Base-by-base conservation (phyloP, 2,888 invertebrate genomes). In the Chironomus tentans region DNA sequence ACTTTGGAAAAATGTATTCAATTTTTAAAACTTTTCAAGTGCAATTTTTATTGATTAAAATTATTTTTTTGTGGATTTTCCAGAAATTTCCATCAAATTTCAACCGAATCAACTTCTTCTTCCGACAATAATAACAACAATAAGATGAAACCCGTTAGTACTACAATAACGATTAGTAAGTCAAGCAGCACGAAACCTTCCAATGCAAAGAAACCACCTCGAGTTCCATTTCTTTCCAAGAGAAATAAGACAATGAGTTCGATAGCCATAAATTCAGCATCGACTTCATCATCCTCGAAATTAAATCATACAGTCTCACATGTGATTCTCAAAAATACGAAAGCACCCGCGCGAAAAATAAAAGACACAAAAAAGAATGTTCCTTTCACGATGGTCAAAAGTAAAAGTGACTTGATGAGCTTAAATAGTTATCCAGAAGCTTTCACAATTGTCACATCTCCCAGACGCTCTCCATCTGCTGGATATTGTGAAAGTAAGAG, bases 341-440 rank as follows among this genome's bases (percentile, higher is more conserved):
- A 13, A 38, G 3, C 24, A 18, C n/a, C 28, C 1, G 6, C 69
- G 7, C n/a, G 18, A 18, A 5, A 4, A 15, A 7, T 10, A 46
- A n/a, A n/a, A n/a, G 28, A 5, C 12, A 2, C 4, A 1, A 22
- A 65, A 21, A n/a, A 68, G 13, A 12, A 18, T n/a, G 13, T 38
- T 62, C 72, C 72, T 1, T 62, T 62, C 28, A 22, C 28, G 13
- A 72, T 72, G 72, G 68, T 65, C 10, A 74, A 74, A 4, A 74
- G 74, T 12, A 68, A 68, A 22, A 74, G 74, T 68, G 68, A 74
- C 21, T n/a, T 74, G 5, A 68, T 38, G 21, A 22, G 48, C 7
- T 24, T 74, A 3, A 74, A 74, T 47, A 74, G 56, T 2, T 74
- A 74, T 48, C 74, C 74, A 2, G 74, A 74, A n/a, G 28, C 74